phyloP scores from a whole-genome alignment of 1,140 invertebrate genomes.

The Cecropterus lyciades region DNA sequence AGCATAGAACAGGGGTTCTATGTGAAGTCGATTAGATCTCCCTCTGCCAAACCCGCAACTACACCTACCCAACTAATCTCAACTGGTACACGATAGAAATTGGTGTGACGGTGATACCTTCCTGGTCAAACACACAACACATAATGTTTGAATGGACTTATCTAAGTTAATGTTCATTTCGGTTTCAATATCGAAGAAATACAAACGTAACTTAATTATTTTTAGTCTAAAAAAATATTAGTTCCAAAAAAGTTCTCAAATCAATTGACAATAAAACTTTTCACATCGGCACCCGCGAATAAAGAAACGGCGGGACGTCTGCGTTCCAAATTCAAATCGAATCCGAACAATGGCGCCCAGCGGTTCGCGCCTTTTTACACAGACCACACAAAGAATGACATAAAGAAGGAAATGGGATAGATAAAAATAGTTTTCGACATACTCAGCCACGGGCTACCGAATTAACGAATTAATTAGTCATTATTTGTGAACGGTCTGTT shows the following conservation, averaged over 20 bases:
- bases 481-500: conserved; percentile 36
- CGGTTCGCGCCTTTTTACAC: conserved; percentile 70
- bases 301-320: conserved; percentile 69
- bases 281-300: conserved; percentile 71
- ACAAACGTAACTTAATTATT: conserved; percentile 11
- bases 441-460: conserved; percentile 60
- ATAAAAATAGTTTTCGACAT: conserved; percentile 56
- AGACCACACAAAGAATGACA: conserved; percentile 68
- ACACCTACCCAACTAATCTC: too few species aligned
- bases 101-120: too few species aligned
- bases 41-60: too few species aligned
- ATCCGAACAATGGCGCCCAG: conserved; percentile 67
- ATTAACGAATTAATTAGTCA: conserved; percentile 60
- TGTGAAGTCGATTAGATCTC: too few species aligned
- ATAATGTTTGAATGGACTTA: too few species aligned
- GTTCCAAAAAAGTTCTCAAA: conserved; percentile 50
- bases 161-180: neutral
- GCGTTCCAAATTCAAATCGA: conserved; percentile 72
- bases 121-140: too few species aligned
- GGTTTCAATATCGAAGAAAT: neutral
- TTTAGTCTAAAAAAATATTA: neutral
- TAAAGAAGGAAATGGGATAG: conserved; percentile 54
- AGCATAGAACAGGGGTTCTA: too few species aligned
- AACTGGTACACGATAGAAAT: too few species aligned
- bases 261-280: conserved; percentile 67